Percentiles rank a stretch among this genome's conserved stretches.
Conservation (phyloP, 2,113 vertebrate genomes). For the Polypterus senegalus region DNA sequence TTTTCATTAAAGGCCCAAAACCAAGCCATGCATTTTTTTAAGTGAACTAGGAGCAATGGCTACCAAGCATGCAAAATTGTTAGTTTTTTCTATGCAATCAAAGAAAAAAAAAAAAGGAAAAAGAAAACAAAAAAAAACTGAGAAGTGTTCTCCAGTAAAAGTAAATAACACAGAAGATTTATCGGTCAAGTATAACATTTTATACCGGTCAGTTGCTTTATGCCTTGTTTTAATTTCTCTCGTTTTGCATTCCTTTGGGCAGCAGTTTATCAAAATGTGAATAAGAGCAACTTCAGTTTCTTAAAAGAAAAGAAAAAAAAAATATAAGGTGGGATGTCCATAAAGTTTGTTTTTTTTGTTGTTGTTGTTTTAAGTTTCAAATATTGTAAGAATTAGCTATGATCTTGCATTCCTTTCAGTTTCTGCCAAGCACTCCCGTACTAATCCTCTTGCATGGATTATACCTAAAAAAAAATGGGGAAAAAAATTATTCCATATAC, state of each 20-base stretch:
- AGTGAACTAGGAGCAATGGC: slow-evolving; percentile 49
- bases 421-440: slow-evolving; percentile 91
- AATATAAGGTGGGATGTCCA: slow-evolving; percentile 7
- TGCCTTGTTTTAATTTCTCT: slow-evolving; percentile 10
- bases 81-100: slow-evolving; percentile 13
- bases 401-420: slow-evolving; percentile 91
- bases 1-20: slow-evolving; percentile 42
- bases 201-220: slow-evolving; percentile 7
- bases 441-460: slow-evolving; percentile 87
- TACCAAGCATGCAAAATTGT: slow-evolving; percentile 49
- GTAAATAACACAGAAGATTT: too few relatives aligned
- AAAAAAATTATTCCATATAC: neutral
- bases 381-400: slow-evolving; percentile 45
- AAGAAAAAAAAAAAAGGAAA: slow-evolving; percentile 24
- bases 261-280: slow-evolving; percentile 18
- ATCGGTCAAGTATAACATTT: slow-evolving; percentile 17
- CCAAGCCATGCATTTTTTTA: slow-evolving; percentile 68
- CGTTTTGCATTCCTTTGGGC: slow-evolving; percentile 16
- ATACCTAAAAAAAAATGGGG: slow-evolving; percentile 58
- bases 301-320: neutral
- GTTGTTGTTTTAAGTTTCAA: slow-evolving; percentile 13
- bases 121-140: slow-evolving; percentile 8
- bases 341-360: neutral
- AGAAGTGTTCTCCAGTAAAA: neutral
- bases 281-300: slow-evolving; percentile 14